A percentile compares a stretch with the other conserved stretches of the same genome.
phyloP scores from a whole-genome alignment of 64 coral and sea anemone species.

The Actinia equina region DNA sequence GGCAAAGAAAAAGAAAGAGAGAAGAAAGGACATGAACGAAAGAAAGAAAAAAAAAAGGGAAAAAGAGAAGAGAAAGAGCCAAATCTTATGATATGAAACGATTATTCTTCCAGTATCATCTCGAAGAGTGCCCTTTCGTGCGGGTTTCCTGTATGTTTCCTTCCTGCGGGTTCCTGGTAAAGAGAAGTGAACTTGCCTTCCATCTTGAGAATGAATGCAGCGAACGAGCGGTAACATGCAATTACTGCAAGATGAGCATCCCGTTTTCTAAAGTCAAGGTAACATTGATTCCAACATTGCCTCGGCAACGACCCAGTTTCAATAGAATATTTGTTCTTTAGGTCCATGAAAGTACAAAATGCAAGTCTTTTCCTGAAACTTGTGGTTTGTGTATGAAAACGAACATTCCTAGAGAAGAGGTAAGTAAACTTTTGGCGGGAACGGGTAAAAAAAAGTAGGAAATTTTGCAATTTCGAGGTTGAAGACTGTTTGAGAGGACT shows the following conservation, averaged over 20 bases:
- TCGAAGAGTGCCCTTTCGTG: neutral
- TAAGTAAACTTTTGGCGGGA: neutral
- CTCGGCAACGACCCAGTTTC: neutral
- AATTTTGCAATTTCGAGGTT: neutral
- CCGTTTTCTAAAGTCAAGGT: conserved; percentile 17
- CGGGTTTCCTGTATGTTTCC: conserved; percentile 42
- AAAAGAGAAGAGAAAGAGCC: too few species aligned
- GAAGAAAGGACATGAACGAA: neutral
- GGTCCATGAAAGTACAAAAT: neutral
- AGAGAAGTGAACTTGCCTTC: conserved; percentile 16
- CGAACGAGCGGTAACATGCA: conserved; percentile 12
- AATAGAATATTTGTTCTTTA: neutral
- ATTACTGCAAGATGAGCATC: conserved; percentile 17
- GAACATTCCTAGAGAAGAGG: conserved; percentile 7
- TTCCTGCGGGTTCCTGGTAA: conserved; percentile 26
- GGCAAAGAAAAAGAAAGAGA: too few species aligned
- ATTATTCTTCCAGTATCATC: conserved; percentile 12
- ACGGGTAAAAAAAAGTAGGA: neutral
- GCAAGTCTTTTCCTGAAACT: neutral
- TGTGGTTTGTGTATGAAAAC: conserved; percentile 2
- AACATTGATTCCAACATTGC: neutral
- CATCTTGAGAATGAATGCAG: conserved; percentile 41
- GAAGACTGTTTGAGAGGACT: too few species aligned
- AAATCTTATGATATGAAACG: neutral
- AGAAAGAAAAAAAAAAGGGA: neutral